Base-by-base conservation (phyloP, 2,888 invertebrate genomes). In the Spilosoma lubricipeda region DNA sequence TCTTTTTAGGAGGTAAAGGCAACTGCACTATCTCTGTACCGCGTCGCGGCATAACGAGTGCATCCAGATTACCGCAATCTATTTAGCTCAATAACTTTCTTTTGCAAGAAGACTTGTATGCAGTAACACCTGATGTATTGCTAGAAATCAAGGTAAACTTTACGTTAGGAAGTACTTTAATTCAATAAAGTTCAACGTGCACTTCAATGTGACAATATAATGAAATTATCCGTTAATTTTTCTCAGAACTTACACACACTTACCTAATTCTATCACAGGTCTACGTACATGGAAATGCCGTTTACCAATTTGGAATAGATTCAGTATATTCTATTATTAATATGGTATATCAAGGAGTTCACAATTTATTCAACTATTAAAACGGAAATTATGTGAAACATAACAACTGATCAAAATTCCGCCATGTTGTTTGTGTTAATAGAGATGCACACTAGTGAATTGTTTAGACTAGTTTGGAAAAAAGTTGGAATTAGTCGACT, bases 351-450 rank as follows among this genome's bases (percentile, higher is more conserved):
- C 48, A 77, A 77, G 18, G 67, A 81, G 75, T 85, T 77, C 64
- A 77, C 77, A 79, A 71, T 80, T 68, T 73, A 78, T 73, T 80
- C 0, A 65, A 72, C 72, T 80, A 77, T 80, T 83, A 77, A 75
- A 82, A 79, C 76, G 75, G 86, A 39, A 85, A 86, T 70, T 13
- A 59, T 30, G 42, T 74, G 78, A 87, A 84, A 84, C 81, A 83
- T 79, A 90, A 87, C 92, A 92, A 92, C 90, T 92, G 92, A 90
- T 89, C 88, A 87, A 76, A 86, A 82, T 82, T 88, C 91, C 92
- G 95, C 95, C 95, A 95, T 95, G 92, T 95, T 95, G 95, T 94
- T 93, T 87, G 87, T 86, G 76, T 83, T 82, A 79, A 73, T 84
- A 85, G 83, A 78, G 82, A 33, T 23, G 80, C 4, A 15, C 27